Evolutionary conservation across 2,113 vertebrate species (phyloP), one percentile per base, ranked within the genome.

Genomic region (Sinocyclocheilus grahami): DNA sequence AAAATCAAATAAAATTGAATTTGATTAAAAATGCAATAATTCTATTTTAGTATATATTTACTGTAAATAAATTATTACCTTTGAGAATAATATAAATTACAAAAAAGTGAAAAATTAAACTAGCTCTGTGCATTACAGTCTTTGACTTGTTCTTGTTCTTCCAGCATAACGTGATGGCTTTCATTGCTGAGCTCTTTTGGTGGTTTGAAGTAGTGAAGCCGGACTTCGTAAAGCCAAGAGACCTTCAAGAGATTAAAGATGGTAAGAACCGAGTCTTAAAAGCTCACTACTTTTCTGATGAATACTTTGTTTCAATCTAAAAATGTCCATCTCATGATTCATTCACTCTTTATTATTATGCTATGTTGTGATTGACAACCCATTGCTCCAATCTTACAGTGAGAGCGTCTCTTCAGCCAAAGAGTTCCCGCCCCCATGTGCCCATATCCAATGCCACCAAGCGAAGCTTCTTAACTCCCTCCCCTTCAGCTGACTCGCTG

Each of bases 141-240:
- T 22, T 22, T 48, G 27, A 62, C 86, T n/a, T 11, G 51, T 11
- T 85, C 39, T 89, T 71, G 90, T 33, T 87, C 18, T 48, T 87
- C 16, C 86, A 99, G 97, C 96, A 95, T 5, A 99, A 99, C 0
- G 81, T 99, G 0, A 97, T 97, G 97, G 97, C 97, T 22, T 98
- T 97, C 83, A 95, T 99, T 42, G 97, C 98, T 0, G 98, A 99
- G 60, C 96, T 99, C 53, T 99, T 99, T 91, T 99, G 98, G 98
- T 98, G 97, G 97, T 98, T 99, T 91, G 98, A 99, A 90, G 96
- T 94, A 1, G 96, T 98, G 86, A 97, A 95, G 85, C 98, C 98
- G 10, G 97, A 97, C 51, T 98, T 99, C 8, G 97, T 99, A 0
- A 97, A 98, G 22, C 97, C 97, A 42, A 95, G 96, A 87, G 97